Evolutionary conservation across 2,797 vertebrate species (phyloP).

Genomic region (Coregonus ussuriensis): DNA sequence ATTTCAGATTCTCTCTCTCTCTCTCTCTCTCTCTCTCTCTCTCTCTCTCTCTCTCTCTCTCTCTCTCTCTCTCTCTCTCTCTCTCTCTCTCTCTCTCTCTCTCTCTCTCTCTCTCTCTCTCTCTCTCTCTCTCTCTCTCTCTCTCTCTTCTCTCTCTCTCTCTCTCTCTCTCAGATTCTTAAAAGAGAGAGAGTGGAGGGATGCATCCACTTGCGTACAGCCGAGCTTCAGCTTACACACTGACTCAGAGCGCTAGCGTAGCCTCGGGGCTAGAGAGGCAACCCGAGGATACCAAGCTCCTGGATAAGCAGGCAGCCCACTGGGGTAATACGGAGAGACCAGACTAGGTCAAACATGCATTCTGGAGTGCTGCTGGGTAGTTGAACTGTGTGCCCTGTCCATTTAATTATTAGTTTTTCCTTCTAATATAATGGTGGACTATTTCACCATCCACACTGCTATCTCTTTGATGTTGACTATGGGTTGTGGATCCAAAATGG

Average conservation of each 20-base stretch:
- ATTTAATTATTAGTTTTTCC: too few species aligned
- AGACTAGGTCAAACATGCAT: not conserved
- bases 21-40: too few species aligned
- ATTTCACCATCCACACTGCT: constrained; percentile 31
- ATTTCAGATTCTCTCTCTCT: too few species aligned
- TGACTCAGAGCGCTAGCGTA: not conserved
- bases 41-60: too few species aligned
- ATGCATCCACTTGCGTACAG: not conserved
- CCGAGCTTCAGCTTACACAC: not conserved
- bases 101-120: too few species aligned
- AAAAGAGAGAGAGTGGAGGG: not conserved
- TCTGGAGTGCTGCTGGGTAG: not conserved
- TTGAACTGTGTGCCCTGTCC: not conserved
- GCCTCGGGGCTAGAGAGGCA: not conserved
- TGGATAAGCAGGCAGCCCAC: not conserved
- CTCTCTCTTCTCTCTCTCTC: not conserved
- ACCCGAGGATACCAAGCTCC: not conserved
- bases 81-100: too few species aligned
- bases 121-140: not conserved
- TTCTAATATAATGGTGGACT: constrained; percentile 13
- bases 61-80: too few species aligned
- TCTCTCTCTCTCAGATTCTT: not conserved
- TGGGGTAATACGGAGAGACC: not conserved
- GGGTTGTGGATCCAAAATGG: constrained; percentile 40
- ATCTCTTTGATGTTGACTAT: constrained; percentile 57